Evolutionary conservation across 1,140 invertebrate species (phyloP), one percentile per base, ranked within the genome.

Genomic region (Drosophila persimilis): DNA sequence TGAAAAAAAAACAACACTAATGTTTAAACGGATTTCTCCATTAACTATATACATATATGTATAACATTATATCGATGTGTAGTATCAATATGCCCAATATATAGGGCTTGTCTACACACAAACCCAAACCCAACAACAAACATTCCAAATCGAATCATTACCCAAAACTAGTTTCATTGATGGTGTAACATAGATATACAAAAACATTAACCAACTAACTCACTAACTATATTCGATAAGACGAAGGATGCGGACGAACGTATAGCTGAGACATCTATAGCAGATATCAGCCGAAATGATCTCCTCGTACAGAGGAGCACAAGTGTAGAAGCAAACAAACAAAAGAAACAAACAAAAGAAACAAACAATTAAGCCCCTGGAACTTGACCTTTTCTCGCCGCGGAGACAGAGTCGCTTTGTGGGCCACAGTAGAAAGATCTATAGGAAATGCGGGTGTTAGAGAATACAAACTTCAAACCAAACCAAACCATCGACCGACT

Each of bases 131-230:
- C 13, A 39, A 70, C 50, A 26, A 26, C 3, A 31, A 31, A 31
- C 35, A 39, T 39, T 39, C 35, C 9, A 39, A 9, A 70, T 62
- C 48, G 69, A 63, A 85, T 77, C 26, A 77, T 74, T 86, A 78
- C 31, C 41, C 50, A 51, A 47, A 61, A 39, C 60, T 78, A 55
- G 73, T 84, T 85, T 86, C 78, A 69, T 88, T 86, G 83, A 86
- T 86, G 81, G 81, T 86, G 81, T 86, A 86, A 85, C 57, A 85
- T 86, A 86, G 73, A 85, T 85, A 85, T 85, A 85, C 77, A 85
- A 80, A 84, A 75, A 48, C 44, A 9, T 4, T 15, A 57, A 55
- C 45, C 50, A 59, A 74, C 46, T 29, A 20, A 53, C 45, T 26
- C 9, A 53, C 9, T 59, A 31, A 7, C 29, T 44, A 47, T 52